Evolutionary conservation across 1,140 invertebrate genomes (phyloP).

Genomic region (Scaptomyza hsui): DNA sequence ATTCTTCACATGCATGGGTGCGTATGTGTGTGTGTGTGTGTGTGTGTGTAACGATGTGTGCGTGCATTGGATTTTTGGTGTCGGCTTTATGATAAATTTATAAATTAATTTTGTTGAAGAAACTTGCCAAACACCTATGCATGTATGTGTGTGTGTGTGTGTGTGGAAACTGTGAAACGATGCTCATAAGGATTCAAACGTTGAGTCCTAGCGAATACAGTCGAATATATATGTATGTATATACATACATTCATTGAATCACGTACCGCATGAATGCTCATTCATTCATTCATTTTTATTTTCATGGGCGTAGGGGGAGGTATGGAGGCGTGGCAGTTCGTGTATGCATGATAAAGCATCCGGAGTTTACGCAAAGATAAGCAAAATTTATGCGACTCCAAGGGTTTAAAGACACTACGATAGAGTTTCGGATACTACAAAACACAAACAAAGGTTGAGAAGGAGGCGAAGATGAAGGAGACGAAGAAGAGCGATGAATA

Average conservation of each 20-base stretch:
- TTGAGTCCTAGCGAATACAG: not conserved
- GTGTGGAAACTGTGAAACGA: not conserved
- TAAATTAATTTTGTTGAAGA: constrained; percentile 46
- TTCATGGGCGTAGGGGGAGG: too few species aligned
- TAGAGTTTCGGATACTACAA: not conserved
- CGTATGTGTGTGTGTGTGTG: not conserved
- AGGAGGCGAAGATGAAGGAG: not conserved
- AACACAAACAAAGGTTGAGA: not conserved
- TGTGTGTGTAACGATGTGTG: constrained; percentile 15
- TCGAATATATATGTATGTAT: not conserved
- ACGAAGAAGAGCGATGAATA: not conserved
- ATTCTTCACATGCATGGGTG: not conserved
- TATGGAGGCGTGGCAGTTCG: constrained; percentile 34
- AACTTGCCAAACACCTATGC: constrained; percentile 40
- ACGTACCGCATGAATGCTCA: constrained; percentile 30
- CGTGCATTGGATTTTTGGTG: constrained; percentile 26
- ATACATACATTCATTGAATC: constrained; percentile 9
- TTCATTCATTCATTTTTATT: constrained; percentile 15
- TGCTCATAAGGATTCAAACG: constrained; percentile 23
- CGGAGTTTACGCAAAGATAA: constrained; percentile 19
- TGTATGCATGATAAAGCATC: constrained; percentile 33
- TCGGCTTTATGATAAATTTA: constrained; percentile 59
- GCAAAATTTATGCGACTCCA: constrained; percentile 10
- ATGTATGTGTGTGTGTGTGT: not conserved
- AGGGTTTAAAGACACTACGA: not conserved